These are phyloP conservation scores for Vireo griseus DNA, from an alignment of 2,797 vertebrate species.

Conservation along the genomic window DNA sequence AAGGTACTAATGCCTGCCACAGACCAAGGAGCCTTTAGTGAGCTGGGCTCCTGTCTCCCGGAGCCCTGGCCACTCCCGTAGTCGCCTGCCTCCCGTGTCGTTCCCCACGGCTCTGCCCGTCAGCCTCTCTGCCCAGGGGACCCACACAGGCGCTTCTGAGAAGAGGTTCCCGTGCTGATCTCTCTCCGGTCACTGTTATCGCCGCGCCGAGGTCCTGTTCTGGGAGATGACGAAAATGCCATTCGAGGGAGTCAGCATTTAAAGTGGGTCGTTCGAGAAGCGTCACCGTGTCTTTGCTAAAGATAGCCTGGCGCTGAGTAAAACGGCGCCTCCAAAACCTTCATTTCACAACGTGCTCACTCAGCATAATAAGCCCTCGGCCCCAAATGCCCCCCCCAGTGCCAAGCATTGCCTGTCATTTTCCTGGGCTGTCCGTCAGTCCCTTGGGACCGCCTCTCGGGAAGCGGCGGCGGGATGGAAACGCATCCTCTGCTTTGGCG, in stretches of 20 bases:
- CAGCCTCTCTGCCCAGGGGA: not conserved
- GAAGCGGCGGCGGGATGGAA: not conserved
- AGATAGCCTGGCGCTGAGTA: conserved; percentile 63
- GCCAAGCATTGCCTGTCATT: not conserved
- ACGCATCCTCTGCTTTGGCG: fast-evolving
- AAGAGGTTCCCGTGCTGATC: not conserved
- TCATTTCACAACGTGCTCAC: conserved; percentile 29
- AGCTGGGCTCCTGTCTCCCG: not conserved
- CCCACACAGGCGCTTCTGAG: not conserved
- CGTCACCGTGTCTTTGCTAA: conserved; percentile 35
- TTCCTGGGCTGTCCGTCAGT: not conserved
- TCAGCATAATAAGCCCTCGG: not conserved
- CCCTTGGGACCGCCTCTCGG: fast-evolving
- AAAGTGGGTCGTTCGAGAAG: conserved; percentile 13
- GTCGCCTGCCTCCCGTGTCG: not conserved
- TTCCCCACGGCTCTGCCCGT: not conserved
- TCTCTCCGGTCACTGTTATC: not conserved
- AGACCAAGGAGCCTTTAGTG: not conserved
- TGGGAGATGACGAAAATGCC: conserved; percentile 40
- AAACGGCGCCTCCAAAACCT: conserved; percentile 43
- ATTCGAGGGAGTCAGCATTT: conserved; percentile 52
- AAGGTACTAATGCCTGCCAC: not conserved
- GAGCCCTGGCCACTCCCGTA: not conserved
- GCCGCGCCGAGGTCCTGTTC: not conserved
- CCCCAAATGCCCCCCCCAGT: not conserved